Percentiles rank a stretch among this genome's conserved stretches.
Conservation (phyloP, 2,888 invertebrate species). For the Drosophila eohydei region DNA sequence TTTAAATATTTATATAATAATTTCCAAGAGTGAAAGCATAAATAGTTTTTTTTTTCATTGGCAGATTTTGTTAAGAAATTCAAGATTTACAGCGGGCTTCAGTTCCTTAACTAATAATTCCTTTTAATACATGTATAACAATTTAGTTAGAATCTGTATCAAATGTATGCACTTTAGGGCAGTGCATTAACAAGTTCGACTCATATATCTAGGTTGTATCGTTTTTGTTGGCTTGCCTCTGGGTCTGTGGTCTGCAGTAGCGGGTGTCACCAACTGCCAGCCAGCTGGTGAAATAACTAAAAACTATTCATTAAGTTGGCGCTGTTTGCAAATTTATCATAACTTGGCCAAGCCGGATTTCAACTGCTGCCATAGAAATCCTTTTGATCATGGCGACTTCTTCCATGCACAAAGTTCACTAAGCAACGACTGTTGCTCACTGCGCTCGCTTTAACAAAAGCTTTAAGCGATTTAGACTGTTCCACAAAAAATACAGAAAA, state of each 20-base stretch:
- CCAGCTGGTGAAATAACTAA: constrained; percentile 44
- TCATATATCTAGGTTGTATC: background rate
- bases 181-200: constrained; percentile 9
- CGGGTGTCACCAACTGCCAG: constrained; percentile 47
- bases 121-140: background rate
- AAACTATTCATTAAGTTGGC: constrained; percentile 77
- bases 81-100: too few species aligned
- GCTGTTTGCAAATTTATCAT: constrained; percentile 73
- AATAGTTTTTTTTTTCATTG: too few species aligned
- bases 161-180: background rate
- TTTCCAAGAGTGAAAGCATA: too few species aligned
- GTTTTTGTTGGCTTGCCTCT: constrained; percentile 19
- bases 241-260: constrained; percentile 48
- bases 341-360: constrained; percentile 65
- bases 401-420: constrained; percentile 29
- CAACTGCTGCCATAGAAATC: constrained; percentile 38
- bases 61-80: too few species aligned
- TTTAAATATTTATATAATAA: too few species aligned
- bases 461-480: constrained; percentile 32
- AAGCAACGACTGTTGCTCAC: constrained; percentile 18
- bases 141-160: background rate
- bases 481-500: background rate
- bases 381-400: constrained; percentile 5
- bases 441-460: constrained; percentile 35
- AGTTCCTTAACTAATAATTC: too few species aligned